Base-by-base conservation (phyloP, 2,797 vertebrate genomes). In the Jordanella pulchra region DNA sequence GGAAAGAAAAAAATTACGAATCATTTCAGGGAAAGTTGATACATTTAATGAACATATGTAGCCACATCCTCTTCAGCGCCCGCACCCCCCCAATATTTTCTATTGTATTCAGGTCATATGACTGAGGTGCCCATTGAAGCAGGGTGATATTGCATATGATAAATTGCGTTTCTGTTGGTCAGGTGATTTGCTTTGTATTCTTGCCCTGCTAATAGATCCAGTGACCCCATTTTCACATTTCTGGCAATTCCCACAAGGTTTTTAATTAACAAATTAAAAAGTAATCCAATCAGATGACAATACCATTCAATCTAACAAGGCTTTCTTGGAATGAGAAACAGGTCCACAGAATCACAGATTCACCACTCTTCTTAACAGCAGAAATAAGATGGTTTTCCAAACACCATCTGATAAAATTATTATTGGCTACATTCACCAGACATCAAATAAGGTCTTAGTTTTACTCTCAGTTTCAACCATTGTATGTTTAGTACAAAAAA, bases 1-100 rank as follows among this genome's bases (percentile, higher is more conserved):
- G 75, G 69, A 65, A 77, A 86, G 76, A 84, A 72, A 84, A 53
- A 67, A 85, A 90, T 91, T 80, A 80, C 85, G 76, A 92, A 89
- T 89, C 69, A 76, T 86, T 89, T 87, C 47, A 81, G 55, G 64
- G 45, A 50, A 83, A 77, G 75, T 55, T 35, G 21, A 42, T 67
- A 70, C 79, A 81, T 79, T 5, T 78, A 79, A 83, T 42, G 68
- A 69, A 75, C 65, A 72, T 27, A 50, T 10, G 66, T 30, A 76
- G 35, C 32, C 35, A 35, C 23, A 39, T 48, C 4, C 4, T 17
- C 17, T 48, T 48, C 15, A 15, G 1, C 17, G 12, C 15, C 15
- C 9, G 3, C 15, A 13, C 5, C 17, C 54, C 17, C 25, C 14
- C 15, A 4, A 55, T 6, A 27, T 17, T 28, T 55, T 30, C 7